Conservation (phyloP, 2,888 invertebrate genomes). For the Sympetrum striolatum region DNA sequence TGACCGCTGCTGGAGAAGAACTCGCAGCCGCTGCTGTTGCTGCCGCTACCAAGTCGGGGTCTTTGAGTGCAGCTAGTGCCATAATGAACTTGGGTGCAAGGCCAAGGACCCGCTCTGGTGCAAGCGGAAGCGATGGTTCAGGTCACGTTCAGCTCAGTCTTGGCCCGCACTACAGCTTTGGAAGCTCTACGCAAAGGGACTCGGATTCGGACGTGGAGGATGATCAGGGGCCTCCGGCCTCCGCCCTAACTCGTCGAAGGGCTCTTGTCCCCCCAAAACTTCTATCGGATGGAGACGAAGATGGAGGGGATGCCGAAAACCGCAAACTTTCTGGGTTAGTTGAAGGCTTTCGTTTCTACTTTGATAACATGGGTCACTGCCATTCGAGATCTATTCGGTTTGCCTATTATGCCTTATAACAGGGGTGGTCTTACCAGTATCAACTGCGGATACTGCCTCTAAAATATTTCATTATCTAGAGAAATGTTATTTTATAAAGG, state of each 20-base stretch:
- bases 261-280: constrained; percentile 60
- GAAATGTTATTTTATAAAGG: no score
- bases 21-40: constrained; percentile 45
- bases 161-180: constrained; percentile 33
- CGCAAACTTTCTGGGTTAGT: constrained; percentile 45
- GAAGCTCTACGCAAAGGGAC: constrained; percentile 2
- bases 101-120: constrained; percentile 3
- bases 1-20: not conserved
- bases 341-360: not conserved
- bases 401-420: no score
- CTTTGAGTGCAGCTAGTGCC: constrained; percentile 16
- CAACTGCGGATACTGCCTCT: no score
- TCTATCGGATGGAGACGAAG: constrained; percentile 53
- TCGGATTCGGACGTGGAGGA: constrained; percentile 51
- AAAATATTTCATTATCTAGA: no score
- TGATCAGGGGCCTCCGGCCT: constrained; percentile 57
- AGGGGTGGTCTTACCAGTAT: no score
- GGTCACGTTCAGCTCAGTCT: not conserved
- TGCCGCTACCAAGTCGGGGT: constrained; percentile 45
- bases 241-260: constrained; percentile 57
- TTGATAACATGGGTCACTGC: not conserved
- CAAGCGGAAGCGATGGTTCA: constrained; percentile 1
- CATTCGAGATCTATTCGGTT: not conserved
- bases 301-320: constrained; percentile 47
- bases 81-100: constrained; percentile 14